phyloP scores from a whole-genome alignment of 1,140 invertebrate genomes.

The Bombus fervidus region DNA sequence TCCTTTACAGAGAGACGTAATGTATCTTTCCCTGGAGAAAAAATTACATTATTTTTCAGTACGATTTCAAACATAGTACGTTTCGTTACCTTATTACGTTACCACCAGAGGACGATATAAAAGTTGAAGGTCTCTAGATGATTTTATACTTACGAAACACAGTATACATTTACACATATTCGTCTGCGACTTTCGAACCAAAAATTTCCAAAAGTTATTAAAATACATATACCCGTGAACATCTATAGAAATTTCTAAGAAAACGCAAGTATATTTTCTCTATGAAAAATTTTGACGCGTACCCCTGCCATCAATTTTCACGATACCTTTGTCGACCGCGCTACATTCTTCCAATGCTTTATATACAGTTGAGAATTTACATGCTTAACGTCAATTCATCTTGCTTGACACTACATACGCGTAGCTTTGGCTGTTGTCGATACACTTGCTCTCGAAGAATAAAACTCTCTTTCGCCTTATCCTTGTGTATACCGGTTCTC shows the following conservation, averaged over 20 bases:
- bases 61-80: no score
- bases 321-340: not conserved
- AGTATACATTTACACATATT: not conserved
- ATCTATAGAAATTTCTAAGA: not conserved
- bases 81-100: not conserved
- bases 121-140: not conserved
- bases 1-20: no score
- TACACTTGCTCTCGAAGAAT: slow-evolving; percentile 20
- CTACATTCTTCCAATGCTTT: not conserved
- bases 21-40: no score
- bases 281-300: not conserved
- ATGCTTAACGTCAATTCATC: slow-evolving; percentile 11
- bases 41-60: no score
- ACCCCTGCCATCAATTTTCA: not conserved
- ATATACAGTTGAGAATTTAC: slow-evolving; percentile 34
- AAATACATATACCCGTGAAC: not conserved
- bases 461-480: not conserved
- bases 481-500: not conserved
- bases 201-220: not conserved
- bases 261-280: not conserved
- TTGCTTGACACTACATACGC: slow-evolving; percentile 21
- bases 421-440: slow-evolving; percentile 2
- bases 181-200: not conserved
- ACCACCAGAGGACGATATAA: not conserved
- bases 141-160: not conserved